Percentiles rank a stretch among this genome's conserved stretches.
Evolutionary conservation across 1,140 invertebrate genomes (phyloP).

Genomic region (Cyclargus thomasi): DNA sequence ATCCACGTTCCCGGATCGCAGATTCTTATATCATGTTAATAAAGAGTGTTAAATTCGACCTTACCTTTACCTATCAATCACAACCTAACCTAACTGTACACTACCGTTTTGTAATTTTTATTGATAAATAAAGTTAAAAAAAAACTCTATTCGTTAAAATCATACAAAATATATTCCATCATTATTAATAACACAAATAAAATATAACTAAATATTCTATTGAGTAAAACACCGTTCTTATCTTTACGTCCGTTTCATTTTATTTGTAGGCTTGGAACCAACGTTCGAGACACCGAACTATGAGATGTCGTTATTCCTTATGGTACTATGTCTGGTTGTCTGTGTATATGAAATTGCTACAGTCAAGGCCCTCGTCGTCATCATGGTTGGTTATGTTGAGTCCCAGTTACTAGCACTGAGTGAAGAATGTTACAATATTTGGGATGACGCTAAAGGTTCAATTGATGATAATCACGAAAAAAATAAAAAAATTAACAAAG

Average conservation of each 20-base stretch:
- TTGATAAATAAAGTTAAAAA: no score
- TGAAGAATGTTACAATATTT: slow-evolving; percentile 39
- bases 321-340: slow-evolving; percentile 30
- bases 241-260: slow-evolving; percentile 11
- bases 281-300: slow-evolving; percentile 46
- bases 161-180: no score
- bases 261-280: slow-evolving; percentile 45
- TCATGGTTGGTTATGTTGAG: slow-evolving; percentile 47
- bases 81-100: no score
- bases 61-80: no score
- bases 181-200: no score
- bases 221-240: no score
- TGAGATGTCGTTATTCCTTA: slow-evolving; percentile 37
- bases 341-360: slow-evolving; percentile 23
- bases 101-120: no score
- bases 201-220: no score
- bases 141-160: no score
- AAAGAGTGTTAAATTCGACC: no score
- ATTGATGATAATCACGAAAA: neutral
- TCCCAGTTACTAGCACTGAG: slow-evolving; percentile 44
- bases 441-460: slow-evolving; percentile 33
- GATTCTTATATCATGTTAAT: no score
- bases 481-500: slow-evolving; percentile 31
- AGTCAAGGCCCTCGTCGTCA: slow-evolving; percentile 42
- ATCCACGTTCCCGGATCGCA: no score